A percentile compares a stretch with the other conserved stretches of the same genome.
phyloP scores from a whole-genome alignment of 2,888 invertebrate genomes.

The Ethmia dodecea region DNA sequence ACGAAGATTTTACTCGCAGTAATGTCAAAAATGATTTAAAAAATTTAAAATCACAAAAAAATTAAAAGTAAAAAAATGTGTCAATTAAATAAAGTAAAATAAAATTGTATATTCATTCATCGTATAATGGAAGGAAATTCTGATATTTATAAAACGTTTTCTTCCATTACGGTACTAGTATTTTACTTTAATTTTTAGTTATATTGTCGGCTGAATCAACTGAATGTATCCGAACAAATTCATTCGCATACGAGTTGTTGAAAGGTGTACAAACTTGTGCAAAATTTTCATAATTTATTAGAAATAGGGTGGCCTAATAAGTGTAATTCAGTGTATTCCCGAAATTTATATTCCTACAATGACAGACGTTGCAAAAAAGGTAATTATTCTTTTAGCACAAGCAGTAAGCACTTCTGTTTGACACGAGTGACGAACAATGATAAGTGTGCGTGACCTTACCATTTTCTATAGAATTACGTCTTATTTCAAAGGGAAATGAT shows the following conservation, averaged over 20 bases:
- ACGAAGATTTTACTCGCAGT: too few relatives aligned
- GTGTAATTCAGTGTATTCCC: conserved; percentile 24
- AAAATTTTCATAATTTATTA: conserved; percentile 26
- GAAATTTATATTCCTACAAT: conserved; percentile 37
- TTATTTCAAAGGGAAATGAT: too few relatives aligned
- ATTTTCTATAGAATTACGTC: conserved; percentile 22
- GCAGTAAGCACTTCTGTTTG: conserved; percentile 38
- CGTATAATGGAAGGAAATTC: neutral
- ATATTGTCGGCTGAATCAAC: neutral
- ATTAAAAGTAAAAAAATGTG: too few relatives aligned
- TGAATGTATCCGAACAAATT: conserved; percentile 1
- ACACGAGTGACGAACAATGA: conserved; percentile 45
- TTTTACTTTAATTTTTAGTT: too few relatives aligned
- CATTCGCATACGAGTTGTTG: conserved; percentile 35
- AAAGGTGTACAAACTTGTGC: conserved; percentile 19
- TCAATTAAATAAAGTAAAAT: neutral
- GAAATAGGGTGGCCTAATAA: conserved; percentile 21
- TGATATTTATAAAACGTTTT: neutral
- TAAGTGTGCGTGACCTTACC: conserved; percentile 49
- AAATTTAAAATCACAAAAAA: neutral
- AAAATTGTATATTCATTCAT: neutral
- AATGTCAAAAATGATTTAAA: too few relatives aligned
- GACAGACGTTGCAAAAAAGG: conserved; percentile 70
- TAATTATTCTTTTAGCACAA: conserved; percentile 32
- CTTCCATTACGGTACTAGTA: neutral